Evolutionary conservation across 1,140 invertebrate genomes (phyloP), one percentile per base, ranked within the genome.

Genomic region (Mya arenaria): DNA sequence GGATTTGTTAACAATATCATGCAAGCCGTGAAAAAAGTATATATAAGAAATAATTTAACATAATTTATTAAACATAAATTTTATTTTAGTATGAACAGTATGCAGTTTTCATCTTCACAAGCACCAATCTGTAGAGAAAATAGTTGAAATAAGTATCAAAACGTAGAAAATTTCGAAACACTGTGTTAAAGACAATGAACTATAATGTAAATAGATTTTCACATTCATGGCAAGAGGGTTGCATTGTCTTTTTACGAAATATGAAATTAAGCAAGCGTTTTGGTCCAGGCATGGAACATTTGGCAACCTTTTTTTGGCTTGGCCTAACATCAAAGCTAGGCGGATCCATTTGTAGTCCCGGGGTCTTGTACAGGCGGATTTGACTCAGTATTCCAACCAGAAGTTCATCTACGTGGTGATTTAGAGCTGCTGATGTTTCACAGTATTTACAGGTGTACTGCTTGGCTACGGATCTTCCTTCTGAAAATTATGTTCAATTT

Each of bases 351-450:
- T 55, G 62, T 39, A 78, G 52, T 4, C 36, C 74, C 15, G 74
- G 74, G 6, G 74, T 81, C 28, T 86, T 82, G 34, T 87, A 86
- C 44, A 89, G 84, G 1, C 87, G 66, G 63, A 95, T 94, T 87
- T 95, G 94, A 19, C 92, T 93, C 30, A 97, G 92, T 81, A 97
- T 94, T 0, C 96, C 96, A 3, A 96, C 96, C 19, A 97, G 92
- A 0, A 97, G 93, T 84, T 97, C 96, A 86, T 97, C 96, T 4
- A 97, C 95, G 86, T 97, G 96, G 86, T 97, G 96, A 83, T 96
- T 96, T 39, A 97, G 92, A 0, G 96, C 95, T 4, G 96, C 96
- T 0, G 96, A 97, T 0, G 96, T 96, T 90, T 97, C 96, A 85
- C 96, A 96, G 88, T 96, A 97, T 88, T 97, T 97, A 89, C 96